A percentile compares a stretch with the other conserved stretches of the same genome.
These are phyloP conservation scores for Drosophila bocqueti DNA, from an alignment of 1,140 invertebrate species.

Conservation along the genomic window DNA sequence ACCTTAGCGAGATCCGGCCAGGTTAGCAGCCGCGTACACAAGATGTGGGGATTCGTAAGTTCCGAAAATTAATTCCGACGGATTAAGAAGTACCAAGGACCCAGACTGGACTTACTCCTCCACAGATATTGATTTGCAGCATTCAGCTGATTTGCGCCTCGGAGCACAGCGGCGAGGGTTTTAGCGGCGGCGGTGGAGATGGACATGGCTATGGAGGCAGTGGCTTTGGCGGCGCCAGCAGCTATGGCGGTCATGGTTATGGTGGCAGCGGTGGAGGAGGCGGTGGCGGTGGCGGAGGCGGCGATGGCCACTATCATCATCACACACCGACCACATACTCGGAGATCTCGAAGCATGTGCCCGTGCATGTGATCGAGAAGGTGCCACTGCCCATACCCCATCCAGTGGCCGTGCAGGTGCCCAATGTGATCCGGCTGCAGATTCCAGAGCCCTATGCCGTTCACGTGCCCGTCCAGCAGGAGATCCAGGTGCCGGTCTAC, in stretches of 20 bases:
- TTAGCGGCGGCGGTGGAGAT: constrained; percentile 3
- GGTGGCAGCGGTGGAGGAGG: constrained; percentile 34
- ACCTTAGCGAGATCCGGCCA: constrained; percentile 26
- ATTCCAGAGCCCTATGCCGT: constrained; percentile 91
- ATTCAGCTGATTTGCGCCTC: constrained; percentile 63
- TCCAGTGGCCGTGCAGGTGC: constrained; percentile 89
- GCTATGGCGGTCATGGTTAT: constrained; percentile 7
- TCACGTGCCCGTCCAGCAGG: constrained; percentile 89
- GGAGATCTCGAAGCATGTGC: constrained; percentile 89
- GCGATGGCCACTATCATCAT: constrained; percentile 52
- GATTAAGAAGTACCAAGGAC: background rate
- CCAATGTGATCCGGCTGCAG: constrained; percentile 90
- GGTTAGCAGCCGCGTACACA: constrained; percentile 24
- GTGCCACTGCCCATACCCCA: constrained; percentile 91
- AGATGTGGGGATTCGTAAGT: constrained; percentile 73
- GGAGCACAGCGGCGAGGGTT: constrained; percentile 54
- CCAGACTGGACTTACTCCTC: background rate
- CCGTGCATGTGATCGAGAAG: constrained; percentile 91
- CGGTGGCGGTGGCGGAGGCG: constrained; percentile 18
- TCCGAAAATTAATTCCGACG: no score
- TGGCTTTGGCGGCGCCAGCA: constrained; percentile 30
- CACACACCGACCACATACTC: constrained; percentile 86
- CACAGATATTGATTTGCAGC: constrained; percentile 58
- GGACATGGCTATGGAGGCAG: constrained; percentile 37
- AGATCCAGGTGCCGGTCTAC: constrained; percentile 90